Base-by-base conservation (phyloP, 2,888 invertebrate species). In the Amorpha juglandis region DNA sequence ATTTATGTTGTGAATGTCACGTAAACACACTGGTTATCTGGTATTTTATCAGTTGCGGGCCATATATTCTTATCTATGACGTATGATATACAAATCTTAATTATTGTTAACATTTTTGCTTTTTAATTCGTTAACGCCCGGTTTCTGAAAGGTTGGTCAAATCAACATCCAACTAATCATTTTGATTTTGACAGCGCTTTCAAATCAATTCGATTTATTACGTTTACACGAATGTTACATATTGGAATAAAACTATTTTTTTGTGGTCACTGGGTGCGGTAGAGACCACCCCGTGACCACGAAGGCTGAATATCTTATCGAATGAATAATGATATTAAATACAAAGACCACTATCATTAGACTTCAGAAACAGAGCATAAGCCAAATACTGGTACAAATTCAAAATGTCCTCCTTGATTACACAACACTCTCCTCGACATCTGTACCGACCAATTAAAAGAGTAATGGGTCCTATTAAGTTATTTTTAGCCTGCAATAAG, bases 401-500 rank as follows among this genome's bases (percentile, higher is more conserved):
- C 9, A 19, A 50, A 50, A 50, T 50, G n/a, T 3, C 8, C 50
- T 19, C 16, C 50, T 19, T 50, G 19, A 50, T 50, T 50, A 50
- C 16, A 50, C 50, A 11, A 50, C 0, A 19, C 16, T 19, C 9
- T 38, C 16, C 55, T 38, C 35, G 33, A 12, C n/a, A 35, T 33
- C 33, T n/a, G 53, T 27, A 53, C 35, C 16, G n/a, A 16, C 9
- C 55, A 55, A 55, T 55, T 16, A 55, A 55, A 55, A 33, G 35
- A 9, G n/a, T 55, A 55, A 55, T 38, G 38, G 11, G 16, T 35
- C 50, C 53, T 55, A 53, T 35, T 55, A 55, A 16, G 55, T 35
- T 55, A 55, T 55, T 65, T 62, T 64, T 45, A 42, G 50, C 47
- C 42, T 16, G 38, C 16, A 55, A 38, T 55, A 14, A 55, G 12